Percentiles rank a stretch among this genome's conserved stretches.
phyloP scores from a whole-genome alignment of 2,113 vertebrate genomes.

The Callaeas wilsoni region DNA sequence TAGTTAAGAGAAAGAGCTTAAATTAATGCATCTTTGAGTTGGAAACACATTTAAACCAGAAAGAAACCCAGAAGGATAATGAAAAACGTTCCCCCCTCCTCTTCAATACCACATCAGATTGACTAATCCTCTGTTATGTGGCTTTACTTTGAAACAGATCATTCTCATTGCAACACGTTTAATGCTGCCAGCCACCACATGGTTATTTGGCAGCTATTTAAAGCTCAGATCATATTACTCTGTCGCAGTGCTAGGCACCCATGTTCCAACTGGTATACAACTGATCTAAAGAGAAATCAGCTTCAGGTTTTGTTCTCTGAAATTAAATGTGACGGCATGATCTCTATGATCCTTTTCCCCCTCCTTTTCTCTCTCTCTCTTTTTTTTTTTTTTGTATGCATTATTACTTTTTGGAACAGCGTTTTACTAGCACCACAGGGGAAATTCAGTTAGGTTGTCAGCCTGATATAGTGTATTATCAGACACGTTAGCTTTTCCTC shows the following conservation, averaged over 20 bases:
- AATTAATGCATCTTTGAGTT: background rate
- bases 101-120: conserved; percentile 33
- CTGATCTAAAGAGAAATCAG: conserved; percentile 64
- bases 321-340: conserved; percentile 47
- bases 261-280: conserved; percentile 54
- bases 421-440: conserved; percentile 46
- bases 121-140: conserved; percentile 43
- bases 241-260: conserved; percentile 42
- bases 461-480: conserved; percentile 52
- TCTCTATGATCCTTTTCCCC: background rate
- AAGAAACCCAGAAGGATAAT: conserved; percentile 24
- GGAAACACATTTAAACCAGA: background rate
- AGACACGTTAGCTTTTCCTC: conserved; percentile 44
- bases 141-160: conserved; percentile 65
- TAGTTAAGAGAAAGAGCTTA: background rate
- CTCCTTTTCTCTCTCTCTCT: too few species aligned
- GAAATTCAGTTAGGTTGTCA: conserved; percentile 58
- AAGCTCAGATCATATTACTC: conserved; percentile 63
- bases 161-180: conserved; percentile 48
- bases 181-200: conserved; percentile 60
- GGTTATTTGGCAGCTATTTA: conserved; percentile 71
- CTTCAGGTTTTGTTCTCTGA: conserved; percentile 57
- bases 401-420: conserved; percentile 53
- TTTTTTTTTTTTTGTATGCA: background rate
- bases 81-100: conserved; percentile 7